Evolutionary conservation across 2,888 invertebrate species (phyloP).

Genomic region (Drosophila affinis): DNA sequence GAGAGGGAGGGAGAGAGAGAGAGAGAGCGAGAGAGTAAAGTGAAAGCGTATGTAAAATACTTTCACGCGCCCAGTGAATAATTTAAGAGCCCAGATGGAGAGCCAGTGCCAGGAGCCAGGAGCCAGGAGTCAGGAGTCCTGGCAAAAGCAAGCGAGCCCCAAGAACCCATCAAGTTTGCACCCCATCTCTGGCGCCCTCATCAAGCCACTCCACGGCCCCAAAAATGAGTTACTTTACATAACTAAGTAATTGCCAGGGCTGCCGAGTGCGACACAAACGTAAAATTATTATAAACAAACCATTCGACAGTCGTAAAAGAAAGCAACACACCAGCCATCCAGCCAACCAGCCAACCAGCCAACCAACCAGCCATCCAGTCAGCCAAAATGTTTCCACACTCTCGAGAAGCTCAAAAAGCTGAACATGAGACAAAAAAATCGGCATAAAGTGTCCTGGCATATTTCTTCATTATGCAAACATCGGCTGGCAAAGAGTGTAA

Average conservation of each 20-base stretch:
- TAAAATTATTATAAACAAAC: constrained; percentile 79
- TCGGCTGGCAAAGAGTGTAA: constrained; percentile 36
- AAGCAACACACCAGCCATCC: constrained; percentile 10
- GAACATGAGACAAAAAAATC: constrained; percentile 7
- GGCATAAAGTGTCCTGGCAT: constrained; percentile 66
- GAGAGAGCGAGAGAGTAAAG: constrained; percentile 38
- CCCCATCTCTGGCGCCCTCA: constrained; percentile 50
- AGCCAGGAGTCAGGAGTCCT: not conserved
- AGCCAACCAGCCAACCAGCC: not conserved
- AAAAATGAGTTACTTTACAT: constrained; percentile 78
- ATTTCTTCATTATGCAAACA: constrained; percentile 73
- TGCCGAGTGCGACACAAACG: constrained; percentile 68
- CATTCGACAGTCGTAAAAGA: constrained; percentile 64
- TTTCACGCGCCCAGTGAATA: constrained; percentile 70
- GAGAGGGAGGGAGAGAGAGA: constrained; percentile 12
- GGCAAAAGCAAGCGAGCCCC: not conserved
- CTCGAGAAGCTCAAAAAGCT: not conserved
- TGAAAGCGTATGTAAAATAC: constrained; percentile 74
- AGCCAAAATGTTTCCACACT: not conserved
- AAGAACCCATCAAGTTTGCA: constrained; percentile 45
- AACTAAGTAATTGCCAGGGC: constrained; percentile 73
- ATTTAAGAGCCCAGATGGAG: constrained; percentile 46
- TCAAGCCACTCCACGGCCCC: constrained; percentile 40
- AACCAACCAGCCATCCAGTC: no score
- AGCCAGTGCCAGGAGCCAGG: not conserved